These are phyloP conservation scores for Morus bassanus DNA, from an alignment of 2,797 vertebrate species.

Conservation along the genomic window DNA sequence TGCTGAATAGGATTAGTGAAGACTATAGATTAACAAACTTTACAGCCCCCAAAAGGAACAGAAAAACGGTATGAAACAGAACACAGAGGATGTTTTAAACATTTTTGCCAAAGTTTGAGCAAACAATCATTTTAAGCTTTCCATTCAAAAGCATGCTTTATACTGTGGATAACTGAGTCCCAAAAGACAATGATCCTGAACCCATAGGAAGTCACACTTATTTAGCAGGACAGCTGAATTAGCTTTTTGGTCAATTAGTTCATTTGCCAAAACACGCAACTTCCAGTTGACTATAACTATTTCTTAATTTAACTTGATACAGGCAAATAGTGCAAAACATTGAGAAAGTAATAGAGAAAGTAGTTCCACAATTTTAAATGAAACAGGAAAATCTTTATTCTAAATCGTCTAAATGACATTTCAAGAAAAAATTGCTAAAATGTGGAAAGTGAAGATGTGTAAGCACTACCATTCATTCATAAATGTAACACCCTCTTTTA, in stretches of 20 bases:
- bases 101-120: not conserved
- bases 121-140: not conserved
- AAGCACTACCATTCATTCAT: not conserved
- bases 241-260: slow-evolving; percentile 6
- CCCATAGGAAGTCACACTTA: slow-evolving; percentile 42
- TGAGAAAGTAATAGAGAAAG: not conserved
- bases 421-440: not conserved
- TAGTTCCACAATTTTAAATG: not conserved
- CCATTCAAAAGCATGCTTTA: not conserved
- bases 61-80: not conserved
- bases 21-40: not conserved
- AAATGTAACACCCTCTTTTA: not conserved
- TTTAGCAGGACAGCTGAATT: slow-evolving; percentile 48
- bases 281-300: not conserved
- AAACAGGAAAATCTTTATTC: not conserved
- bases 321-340: not conserved
- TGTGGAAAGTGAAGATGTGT: not conserved
- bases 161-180: not conserved
- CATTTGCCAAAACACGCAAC: slow-evolving; percentile 13
- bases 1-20: not conserved
- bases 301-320: not conserved
- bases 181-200: not conserved
- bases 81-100: not conserved
- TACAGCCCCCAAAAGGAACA: not conserved
- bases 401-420: too few species aligned